Conservation (phyloP, 2,797 vertebrate genomes). For the Lacerta viridis region DNA sequence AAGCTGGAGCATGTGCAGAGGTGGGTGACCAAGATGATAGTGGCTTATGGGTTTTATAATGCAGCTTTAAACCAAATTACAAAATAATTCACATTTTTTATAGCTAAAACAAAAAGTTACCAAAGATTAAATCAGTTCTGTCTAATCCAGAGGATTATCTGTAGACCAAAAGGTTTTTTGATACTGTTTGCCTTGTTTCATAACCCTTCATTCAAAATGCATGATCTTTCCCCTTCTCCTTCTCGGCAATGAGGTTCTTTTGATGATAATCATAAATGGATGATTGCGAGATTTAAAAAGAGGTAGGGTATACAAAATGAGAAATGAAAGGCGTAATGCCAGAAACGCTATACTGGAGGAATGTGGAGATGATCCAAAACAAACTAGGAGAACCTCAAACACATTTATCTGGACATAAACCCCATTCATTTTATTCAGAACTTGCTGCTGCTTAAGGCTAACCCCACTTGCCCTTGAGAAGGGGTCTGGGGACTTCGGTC, state of each 20-base stretch:
- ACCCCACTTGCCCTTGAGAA: too few relatives aligned
- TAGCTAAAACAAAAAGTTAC: constrained; percentile 5
- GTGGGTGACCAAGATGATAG: too few relatives aligned
- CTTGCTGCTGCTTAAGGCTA: background rate
- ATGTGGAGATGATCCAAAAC: background rate
- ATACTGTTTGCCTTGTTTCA: constrained; percentile 5
- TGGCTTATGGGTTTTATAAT: background rate
- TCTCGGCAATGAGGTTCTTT: constrained; percentile 61
- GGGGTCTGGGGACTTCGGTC: too few relatives aligned
- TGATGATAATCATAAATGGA: constrained; percentile 51
- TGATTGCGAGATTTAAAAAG: constrained; percentile 36
- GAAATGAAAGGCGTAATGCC: constrained; percentile 24
- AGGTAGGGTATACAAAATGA: constrained; percentile 50
- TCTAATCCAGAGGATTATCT: constrained; percentile 12
- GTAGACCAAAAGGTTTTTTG: background rate
- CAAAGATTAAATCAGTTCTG: background rate
- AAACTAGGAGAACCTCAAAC: background rate
- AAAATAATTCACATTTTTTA: constrained; percentile 19
- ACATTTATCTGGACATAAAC: background rate
- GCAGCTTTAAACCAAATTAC: background rate
- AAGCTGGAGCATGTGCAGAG: too few relatives aligned
- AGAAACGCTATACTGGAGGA: background rate
- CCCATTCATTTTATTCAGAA: background rate
- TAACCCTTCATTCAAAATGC: constrained; percentile 55
- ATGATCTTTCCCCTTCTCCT: background rate